Evolutionary conservation across 2,797 vertebrate genomes (phyloP).

Genomic region (Oophaga sylvatica): DNA sequence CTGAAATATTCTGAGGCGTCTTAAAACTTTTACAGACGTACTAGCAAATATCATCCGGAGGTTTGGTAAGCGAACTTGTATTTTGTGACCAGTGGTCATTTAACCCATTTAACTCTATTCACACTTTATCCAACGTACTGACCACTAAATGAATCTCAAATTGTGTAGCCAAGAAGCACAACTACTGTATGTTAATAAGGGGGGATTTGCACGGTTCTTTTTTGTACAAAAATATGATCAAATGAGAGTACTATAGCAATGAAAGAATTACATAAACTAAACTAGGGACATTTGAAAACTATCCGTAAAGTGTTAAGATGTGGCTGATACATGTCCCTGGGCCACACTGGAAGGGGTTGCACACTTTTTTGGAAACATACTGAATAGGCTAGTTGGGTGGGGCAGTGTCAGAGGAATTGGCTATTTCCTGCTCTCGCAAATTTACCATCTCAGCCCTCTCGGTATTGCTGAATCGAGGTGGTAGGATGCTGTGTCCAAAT

Average conservation of each 20-base stretch:
- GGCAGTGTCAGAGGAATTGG: not conserved
- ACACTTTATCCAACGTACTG: not conserved
- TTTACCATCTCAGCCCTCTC: not conserved
- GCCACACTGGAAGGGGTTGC: not conserved
- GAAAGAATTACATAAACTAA: not conserved
- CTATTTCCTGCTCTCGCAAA: not conserved
- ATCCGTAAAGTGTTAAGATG: not conserved
- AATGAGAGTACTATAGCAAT: not conserved
- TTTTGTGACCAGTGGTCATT: not conserved
- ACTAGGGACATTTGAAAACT: not conserved
- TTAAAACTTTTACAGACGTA: not conserved
- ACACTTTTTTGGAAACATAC: not conserved
- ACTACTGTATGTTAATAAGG: not conserved
- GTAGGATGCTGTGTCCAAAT: not conserved
- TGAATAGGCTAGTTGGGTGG: not conserved
- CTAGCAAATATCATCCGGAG: not conserved
- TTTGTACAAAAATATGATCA: not conserved
- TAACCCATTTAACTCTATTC: not conserved
- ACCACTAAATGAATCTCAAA: not conserved
- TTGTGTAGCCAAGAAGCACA: not conserved
- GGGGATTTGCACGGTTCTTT: not conserved
- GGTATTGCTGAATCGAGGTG: not conserved
- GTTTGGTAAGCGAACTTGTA: not conserved
- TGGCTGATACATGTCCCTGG: not conserved
- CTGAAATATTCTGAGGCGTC: not conserved